phyloP scores from a whole-genome alignment of 2,113 vertebrate species.

The Lontra canadensis region DNA sequence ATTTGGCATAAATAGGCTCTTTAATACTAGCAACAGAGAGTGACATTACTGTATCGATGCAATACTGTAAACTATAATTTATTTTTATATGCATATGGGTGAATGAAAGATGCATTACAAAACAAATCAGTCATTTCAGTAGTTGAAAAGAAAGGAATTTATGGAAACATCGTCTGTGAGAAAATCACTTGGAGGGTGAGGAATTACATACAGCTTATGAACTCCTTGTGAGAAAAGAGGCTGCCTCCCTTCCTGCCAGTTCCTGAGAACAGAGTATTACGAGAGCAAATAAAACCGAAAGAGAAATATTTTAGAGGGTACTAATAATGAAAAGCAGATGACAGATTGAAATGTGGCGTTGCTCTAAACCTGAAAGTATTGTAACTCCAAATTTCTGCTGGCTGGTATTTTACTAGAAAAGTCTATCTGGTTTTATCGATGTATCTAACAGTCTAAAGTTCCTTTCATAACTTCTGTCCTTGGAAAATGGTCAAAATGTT shows the following conservation, averaged over 20 bases:
- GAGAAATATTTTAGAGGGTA: background rate
- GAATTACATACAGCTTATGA: background rate
- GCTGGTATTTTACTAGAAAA: background rate
- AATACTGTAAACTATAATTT: background rate
- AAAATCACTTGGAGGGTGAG: background rate
- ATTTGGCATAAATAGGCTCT: background rate
- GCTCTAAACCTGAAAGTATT: background rate
- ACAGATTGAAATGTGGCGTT: background rate
- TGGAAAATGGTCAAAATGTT: background rate
- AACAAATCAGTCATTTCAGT: background rate
- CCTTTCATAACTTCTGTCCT: background rate
- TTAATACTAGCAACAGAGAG: background rate
- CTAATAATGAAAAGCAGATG: constrained; percentile 32
- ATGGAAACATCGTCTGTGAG: background rate
- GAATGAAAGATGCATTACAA: background rate
- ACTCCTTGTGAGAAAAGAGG: background rate
- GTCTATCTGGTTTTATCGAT: background rate
- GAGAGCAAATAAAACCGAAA: background rate
- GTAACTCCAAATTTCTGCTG: background rate
- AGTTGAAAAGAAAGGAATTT: constrained; percentile 32
- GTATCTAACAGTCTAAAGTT: background rate
- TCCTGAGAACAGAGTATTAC: background rate
- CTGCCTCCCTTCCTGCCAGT: background rate
- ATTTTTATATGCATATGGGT: background rate
- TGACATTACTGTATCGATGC: background rate